Evolutionary conservation across 2,797 vertebrate species (phyloP).

Genomic region (Anas capensis): DNA sequence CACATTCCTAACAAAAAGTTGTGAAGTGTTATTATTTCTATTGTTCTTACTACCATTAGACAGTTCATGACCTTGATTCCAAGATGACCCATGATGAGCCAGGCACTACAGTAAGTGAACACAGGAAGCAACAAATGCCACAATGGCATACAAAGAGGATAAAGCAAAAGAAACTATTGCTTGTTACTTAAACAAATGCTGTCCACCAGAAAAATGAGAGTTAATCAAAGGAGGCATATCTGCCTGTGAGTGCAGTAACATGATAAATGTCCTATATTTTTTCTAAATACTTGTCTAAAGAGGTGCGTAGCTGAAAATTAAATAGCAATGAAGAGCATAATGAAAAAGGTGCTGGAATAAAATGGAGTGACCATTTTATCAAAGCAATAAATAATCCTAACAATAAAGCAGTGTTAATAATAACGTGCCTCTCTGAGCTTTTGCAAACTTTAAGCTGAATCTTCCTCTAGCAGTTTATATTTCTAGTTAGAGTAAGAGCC

Average conservation of each 20-base stretch:
- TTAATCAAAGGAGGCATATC: background rate
- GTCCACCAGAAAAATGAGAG: background rate
- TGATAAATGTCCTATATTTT: background rate
- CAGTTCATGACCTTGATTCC: background rate
- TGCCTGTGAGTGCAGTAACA: background rate
- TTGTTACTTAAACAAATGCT: background rate
- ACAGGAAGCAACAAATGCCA: background rate
- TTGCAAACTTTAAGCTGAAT: background rate
- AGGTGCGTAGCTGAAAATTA: background rate
- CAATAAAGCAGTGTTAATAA: background rate
- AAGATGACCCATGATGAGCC: background rate
- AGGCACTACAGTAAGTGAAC: background rate
- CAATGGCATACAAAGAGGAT: background rate
- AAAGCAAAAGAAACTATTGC: background rate
- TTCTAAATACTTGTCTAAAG: background rate
- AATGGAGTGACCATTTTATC: background rate
- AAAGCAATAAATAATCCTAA: background rate
- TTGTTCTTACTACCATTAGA: background rate
- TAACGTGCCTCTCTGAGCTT: background rate
- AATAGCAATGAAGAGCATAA: background rate
- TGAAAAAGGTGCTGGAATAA: background rate
- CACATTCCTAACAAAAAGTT: background rate
- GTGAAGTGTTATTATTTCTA: background rate
- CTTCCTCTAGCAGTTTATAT: background rate
- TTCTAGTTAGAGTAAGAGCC: background rate